phyloP scores from a whole-genome alignment of 2,113 vertebrate species.

The Syngnathus typhle region DNA sequence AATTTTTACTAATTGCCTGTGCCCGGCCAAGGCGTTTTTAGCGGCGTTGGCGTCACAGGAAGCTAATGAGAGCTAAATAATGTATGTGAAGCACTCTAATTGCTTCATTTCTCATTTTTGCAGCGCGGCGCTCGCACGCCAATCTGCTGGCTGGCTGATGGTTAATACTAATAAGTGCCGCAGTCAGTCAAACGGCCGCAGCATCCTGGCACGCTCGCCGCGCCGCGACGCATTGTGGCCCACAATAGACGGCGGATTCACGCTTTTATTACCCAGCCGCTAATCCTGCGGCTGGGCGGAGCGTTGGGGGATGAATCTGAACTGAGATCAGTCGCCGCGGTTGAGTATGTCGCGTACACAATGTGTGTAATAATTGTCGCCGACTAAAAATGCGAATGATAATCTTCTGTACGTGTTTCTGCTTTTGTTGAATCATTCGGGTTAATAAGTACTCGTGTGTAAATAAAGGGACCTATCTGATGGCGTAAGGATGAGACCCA shows the following conservation, averaged over 20 bases:
- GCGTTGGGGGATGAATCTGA: constrained; percentile 1
- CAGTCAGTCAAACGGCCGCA: constrained; percentile 43
- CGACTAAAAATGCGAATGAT: not conserved
- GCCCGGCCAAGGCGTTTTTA: constrained; percentile 70
- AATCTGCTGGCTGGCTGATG: constrained; percentile 28
- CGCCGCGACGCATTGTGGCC: not conserved
- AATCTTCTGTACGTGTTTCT: not conserved
- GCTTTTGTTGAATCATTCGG: not conserved
- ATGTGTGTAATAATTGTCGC: not conserved
- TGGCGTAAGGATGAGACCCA: not conserved
- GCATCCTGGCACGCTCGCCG: constrained; percentile 13
- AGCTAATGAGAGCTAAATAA: constrained; percentile 82
- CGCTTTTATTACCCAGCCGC: not conserved
- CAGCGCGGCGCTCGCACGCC: constrained; percentile 71
- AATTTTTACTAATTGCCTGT: constrained; percentile 80
- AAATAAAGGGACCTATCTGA: not conserved
- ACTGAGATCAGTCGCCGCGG: not conserved
- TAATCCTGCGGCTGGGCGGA: constrained; percentile 1
- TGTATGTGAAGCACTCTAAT: constrained; percentile 78
- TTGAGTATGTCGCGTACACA: not conserved
- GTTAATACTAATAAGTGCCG: constrained; percentile 64
- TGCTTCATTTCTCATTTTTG: constrained; percentile 77
- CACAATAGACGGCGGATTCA: constrained; percentile 1
- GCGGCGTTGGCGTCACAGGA: constrained; percentile 71
- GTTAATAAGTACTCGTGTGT: not conserved